phyloP scores from a whole-genome alignment of 2,797 vertebrate genomes.

The Rhabdophis nuchalis region DNA sequence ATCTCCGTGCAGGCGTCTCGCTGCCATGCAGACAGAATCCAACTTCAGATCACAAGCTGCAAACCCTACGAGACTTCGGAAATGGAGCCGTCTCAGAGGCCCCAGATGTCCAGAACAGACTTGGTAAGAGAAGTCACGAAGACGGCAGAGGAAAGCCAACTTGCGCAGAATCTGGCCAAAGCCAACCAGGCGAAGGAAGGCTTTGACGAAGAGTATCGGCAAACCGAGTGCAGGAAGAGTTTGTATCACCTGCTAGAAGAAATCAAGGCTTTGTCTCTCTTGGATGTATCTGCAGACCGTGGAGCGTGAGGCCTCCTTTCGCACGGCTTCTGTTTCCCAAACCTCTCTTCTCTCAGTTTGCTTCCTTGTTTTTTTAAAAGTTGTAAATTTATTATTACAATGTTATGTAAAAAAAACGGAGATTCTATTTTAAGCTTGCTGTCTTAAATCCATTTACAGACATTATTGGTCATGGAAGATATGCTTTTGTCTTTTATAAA shows the following conservation, averaged over 20 bases:
- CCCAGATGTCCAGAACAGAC: slow-evolving; percentile 33
- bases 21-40: slow-evolving; percentile 79
- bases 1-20: slow-evolving; percentile 76
- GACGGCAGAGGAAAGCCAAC: slow-evolving; percentile 78
- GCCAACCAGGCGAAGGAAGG: slow-evolving; percentile 69
- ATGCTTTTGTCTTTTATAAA: not conserved
- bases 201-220: slow-evolving; percentile 76
- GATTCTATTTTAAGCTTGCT: not conserved
- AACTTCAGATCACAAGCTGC: slow-evolving; percentile 81
- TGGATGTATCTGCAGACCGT: slow-evolving; percentile 67
- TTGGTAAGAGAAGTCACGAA: slow-evolving; percentile 85
- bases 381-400: slow-evolving; percentile 25
- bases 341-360: slow-evolving; percentile 40
- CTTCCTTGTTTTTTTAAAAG: not conserved
- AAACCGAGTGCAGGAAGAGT: slow-evolving; percentile 82
- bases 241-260: slow-evolving; percentile 89
- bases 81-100: slow-evolving; percentile 11
- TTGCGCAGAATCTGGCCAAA: slow-evolving; percentile 67
- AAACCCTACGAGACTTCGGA: slow-evolving; percentile 46
- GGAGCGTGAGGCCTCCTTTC: slow-evolving; percentile 36
- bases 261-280: slow-evolving; percentile 83
- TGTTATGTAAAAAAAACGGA: not conserved
- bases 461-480: not conserved
- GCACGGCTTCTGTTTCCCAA: rapidly evolving
- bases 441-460: not conserved